Evolutionary conservation across 2,113 vertebrate genomes (phyloP), one percentile per base, ranked within the genome.

Genomic region (Xyliphius kryptos): DNA sequence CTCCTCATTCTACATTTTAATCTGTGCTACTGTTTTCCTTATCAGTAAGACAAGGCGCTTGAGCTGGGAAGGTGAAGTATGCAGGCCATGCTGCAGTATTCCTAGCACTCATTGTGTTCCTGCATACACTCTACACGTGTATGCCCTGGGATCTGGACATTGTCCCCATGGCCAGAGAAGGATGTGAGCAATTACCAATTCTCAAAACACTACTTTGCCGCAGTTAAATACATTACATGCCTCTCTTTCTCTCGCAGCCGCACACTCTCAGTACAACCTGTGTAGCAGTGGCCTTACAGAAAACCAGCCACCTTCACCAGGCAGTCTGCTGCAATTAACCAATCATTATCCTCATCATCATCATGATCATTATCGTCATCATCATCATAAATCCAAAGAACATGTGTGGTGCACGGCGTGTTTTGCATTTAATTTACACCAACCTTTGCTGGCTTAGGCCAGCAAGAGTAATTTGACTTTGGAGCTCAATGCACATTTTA

Each of bases 171-270:
- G 76, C 81, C 83, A 82, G 77, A 81, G 82, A 84, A 77, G 86
- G 85, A 88, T 89, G 88, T 85, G 69, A 88, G 85, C 82, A 87
- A 89, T 89, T 89, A 89, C 76, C 83, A 83, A 86, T 85, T 80
- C 83, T 86, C 84, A 80, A 87, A 89, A 88, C 86, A 86, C 81
- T 84, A 83, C 83, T 86, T 87, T 86, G 74, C 76, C 68, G 64
- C 72, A 74, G 81, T 88, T 85, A 87, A 86, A 85, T 81, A 81
- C 80, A 82, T 87, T 85, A 85, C 83, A 84, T 72, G 80, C 80
- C 76, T 84, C 73, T 78, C 73, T 68, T 59, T 70, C n/a, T n/a
- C n/a, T n/a, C 73, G 70, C 78, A 77, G 78, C 61, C 38, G 61
- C 63, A 60, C 77, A 57, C 58, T 66, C 62, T 66, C 76, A 74